A percentile compares a stretch with the other conserved stretches of the same genome.
Conservation (phyloP, 2,888 invertebrate genomes). For the Pocota personata region DNA sequence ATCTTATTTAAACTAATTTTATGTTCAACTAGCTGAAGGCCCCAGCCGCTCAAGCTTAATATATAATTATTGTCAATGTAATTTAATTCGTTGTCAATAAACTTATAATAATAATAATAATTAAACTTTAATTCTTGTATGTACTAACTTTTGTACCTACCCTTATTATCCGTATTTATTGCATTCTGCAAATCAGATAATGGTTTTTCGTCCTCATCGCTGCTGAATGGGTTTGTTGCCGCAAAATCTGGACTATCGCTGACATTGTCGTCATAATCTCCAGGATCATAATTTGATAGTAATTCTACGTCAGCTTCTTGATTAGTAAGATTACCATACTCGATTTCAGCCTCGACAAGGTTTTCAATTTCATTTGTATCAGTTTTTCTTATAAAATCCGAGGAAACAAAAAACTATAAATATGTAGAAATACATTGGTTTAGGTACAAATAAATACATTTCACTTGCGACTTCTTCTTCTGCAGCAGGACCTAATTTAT, state of each 20-base stretch:
- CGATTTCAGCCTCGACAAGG: constrained; percentile 75
- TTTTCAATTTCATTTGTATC: constrained; percentile 41
- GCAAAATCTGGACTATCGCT: constrained; percentile 44
- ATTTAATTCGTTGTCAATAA: too few relatives aligned
- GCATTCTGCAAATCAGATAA: constrained; percentile 42
- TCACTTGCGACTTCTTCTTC: not conserved
- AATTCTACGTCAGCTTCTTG: constrained; percentile 30
- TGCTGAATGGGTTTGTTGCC: constrained; percentile 79
- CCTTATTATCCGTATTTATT: constrained; percentile 8
- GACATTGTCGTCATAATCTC: not conserved
- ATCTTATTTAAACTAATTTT: too few relatives aligned
- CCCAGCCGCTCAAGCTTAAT: too few relatives aligned
- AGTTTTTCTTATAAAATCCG: not conserved
- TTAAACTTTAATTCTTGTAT: too few relatives aligned
- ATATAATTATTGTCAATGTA: too few relatives aligned
- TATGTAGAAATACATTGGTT: not conserved
- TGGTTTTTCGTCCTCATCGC: constrained; percentile 77
- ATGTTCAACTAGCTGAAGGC: too few relatives aligned
- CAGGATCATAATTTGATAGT: not conserved
- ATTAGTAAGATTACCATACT: constrained; percentile 40
- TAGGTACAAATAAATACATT: not conserved
- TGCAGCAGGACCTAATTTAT: constrained; percentile 75
- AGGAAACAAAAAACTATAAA: not conserved
- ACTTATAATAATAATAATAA: too few relatives aligned
- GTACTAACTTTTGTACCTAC: constrained; percentile 38